Conservation (phyloP, 1,140 invertebrate species). For the Sycophaga agraensis region DNA sequence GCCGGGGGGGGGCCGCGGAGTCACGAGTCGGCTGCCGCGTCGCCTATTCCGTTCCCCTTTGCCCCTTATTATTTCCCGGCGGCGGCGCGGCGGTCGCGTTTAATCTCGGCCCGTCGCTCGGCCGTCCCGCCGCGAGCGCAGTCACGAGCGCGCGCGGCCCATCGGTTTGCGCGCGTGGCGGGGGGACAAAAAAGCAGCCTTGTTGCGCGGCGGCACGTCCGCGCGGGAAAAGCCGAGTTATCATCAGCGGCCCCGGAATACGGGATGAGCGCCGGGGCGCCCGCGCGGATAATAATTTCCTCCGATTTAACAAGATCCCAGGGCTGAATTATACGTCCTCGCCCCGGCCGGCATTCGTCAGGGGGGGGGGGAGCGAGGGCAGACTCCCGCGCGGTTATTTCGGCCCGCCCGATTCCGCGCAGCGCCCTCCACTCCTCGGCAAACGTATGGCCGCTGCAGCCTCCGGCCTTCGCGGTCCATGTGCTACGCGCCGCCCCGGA, state of each 20-base stretch:
- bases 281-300: constrained; percentile 30
- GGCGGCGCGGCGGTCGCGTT: too few relatives aligned
- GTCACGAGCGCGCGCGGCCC: too few relatives aligned
- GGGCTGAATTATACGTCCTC: constrained; percentile 26
- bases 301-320: constrained; percentile 26
- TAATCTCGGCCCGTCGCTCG: background rate
- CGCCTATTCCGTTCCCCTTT: too few relatives aligned
- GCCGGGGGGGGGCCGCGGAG: too few relatives aligned
- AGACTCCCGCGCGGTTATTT: background rate
- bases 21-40: too few relatives aligned
- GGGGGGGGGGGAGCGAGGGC: background rate
- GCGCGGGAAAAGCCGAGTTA: constrained; percentile 19
- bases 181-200: background rate
- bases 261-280: constrained; percentile 16
- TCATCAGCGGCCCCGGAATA: constrained; percentile 26
- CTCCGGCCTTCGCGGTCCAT: too few relatives aligned
- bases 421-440: background rate
- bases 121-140: background rate
- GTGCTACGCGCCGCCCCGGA: too few relatives aligned
- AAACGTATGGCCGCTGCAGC: too few relatives aligned
- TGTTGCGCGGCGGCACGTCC: background rate
- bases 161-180: too few relatives aligned
- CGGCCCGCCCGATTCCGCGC: background rate
- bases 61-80: too few relatives aligned
- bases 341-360: too few relatives aligned